A percentile compares a stretch with the other conserved stretches of the same genome.
These are phyloP conservation scores for Drosophila obscura DNA, from an alignment of 1,140 invertebrate genomes.

Conservation along the genomic window DNA sequence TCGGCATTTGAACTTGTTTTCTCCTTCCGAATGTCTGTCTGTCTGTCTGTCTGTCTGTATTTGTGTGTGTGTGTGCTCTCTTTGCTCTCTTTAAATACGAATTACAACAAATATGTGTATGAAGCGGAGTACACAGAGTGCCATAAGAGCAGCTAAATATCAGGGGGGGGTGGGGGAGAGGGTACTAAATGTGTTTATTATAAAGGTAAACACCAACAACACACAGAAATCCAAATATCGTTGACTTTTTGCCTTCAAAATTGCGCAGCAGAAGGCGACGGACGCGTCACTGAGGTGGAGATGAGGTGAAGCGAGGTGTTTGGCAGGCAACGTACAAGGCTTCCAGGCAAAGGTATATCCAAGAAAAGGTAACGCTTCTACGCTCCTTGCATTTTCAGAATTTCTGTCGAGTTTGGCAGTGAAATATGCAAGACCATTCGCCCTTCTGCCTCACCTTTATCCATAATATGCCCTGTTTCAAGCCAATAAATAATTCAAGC, in stretches of 20 bases:
- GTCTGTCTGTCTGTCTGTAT: conserved; percentile 3
- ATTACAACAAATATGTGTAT: too few species aligned
- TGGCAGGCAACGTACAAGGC: conserved; percentile 23
- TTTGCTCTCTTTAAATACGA: conserved; percentile 65
- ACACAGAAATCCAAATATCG: too few species aligned
- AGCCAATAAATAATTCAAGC: conserved; percentile 32
- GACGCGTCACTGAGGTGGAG: conserved; percentile 14
- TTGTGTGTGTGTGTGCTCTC: conserved; percentile 11
- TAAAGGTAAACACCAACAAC: conserved; percentile 65
- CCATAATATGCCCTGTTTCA: not conserved
- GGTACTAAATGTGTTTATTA: conserved; percentile 76
- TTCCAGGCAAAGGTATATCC: not conserved
- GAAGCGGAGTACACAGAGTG: conserved; percentile 8
- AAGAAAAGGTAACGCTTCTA: conserved; percentile 4
- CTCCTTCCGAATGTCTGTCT: conserved; percentile 15
- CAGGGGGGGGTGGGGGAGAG: conserved; percentile 30
- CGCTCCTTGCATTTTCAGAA: too few species aligned
- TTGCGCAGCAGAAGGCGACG: conserved; percentile 39
- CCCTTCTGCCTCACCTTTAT: too few species aligned
- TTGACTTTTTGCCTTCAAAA: conserved; percentile 34
- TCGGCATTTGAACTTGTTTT: conserved; percentile 73
- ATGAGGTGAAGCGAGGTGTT: not conserved
- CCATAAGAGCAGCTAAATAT: conserved; percentile 29
- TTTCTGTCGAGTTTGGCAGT: too few species aligned
- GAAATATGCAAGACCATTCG: too few species aligned